Evolutionary conservation across 2,888 invertebrate genomes (phyloP).

Genomic region (Polylopha cassiicola): DNA sequence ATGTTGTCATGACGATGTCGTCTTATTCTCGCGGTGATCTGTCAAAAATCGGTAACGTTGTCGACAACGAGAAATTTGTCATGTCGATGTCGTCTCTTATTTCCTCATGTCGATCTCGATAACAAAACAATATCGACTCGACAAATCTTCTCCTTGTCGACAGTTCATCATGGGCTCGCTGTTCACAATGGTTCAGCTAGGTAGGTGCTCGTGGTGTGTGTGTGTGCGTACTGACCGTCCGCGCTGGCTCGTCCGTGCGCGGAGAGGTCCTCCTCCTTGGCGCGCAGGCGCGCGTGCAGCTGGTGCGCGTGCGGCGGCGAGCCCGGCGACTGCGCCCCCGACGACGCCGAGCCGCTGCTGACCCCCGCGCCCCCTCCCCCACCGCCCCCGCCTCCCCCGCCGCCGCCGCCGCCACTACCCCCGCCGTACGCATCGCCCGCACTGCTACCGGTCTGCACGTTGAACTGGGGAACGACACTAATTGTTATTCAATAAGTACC

Average conservation of each 20-base stretch:
- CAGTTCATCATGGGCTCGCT: too few species aligned
- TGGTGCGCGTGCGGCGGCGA: conserved; percentile 49
- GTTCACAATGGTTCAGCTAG: too few species aligned
- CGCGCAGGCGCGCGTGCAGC: conserved; percentile 66
- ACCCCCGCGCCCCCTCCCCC: conserved; percentile 40
- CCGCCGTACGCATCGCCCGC: conserved; percentile 40
- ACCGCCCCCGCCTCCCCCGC: conserved; percentile 34
- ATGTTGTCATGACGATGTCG: too few species aligned
- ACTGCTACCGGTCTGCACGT: conserved; percentile 57
- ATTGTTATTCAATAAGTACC: too few species aligned
- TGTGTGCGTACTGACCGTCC: conserved; percentile 60
- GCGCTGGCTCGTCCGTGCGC: conserved; percentile 79
- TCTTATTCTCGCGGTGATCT: too few species aligned
- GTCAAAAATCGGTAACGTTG: too few species aligned
- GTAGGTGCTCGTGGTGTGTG: neutral
- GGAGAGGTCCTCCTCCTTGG: conserved; percentile 81
- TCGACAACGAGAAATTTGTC: too few species aligned
- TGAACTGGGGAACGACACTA: conserved; percentile 45
- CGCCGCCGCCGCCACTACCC: too few species aligned
- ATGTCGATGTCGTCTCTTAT: too few species aligned
- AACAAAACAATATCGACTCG: too few species aligned
- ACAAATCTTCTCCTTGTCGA: too few species aligned
- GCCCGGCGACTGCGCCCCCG: conserved; percentile 64
- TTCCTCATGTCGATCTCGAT: too few species aligned
- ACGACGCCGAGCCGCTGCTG: conserved; percentile 64